Base-by-base conservation (phyloP, 2,113 vertebrate species). In the Arothron firmamentum region DNA sequence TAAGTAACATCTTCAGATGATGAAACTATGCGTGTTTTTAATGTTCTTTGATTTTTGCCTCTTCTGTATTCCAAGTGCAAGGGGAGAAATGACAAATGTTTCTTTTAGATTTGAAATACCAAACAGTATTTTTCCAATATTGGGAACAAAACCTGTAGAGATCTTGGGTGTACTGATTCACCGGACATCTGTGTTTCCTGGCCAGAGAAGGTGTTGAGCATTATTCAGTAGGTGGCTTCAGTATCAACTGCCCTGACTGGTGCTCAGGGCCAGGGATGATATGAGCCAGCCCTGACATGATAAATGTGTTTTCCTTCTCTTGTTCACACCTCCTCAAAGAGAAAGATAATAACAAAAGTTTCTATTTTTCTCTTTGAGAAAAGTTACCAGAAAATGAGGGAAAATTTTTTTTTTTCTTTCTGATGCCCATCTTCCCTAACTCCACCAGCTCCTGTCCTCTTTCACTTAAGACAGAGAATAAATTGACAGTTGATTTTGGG, bases 311-410 rank as follows among this genome's bases (percentile, higher is more conserved):
- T 81, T 86, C 81, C 77, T 82, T 72, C 66, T 73, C 67, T 59
- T 71, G 67, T 78, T 79, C 76, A 83, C 76, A 83, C 81, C 72
- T 78, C 79, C 65, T 85, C 54, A 76, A 83, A 85, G 52, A 77
- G 62, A 84, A 83, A 85, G 72, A 80, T 79, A 86, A 88, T 81
- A 85, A 75, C 66, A 85, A 93, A 90, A 86, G 85, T 91, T 90
- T 83, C 5, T 61, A 67, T 84, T n/a, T 69, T 38, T 62, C 73
- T 77, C 73, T 61, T 42, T 15, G 43, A 45, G 43, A 45, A 23
- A 23, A 23, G 21, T 23, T 23, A 23, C 2, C 21, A 31, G 28
- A 31, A 31, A 31, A 31, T 31, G 62, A 54, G 57, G 73, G 70
- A 72, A 76, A 54, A 76, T n/a, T n/a, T n/a, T 56, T 42, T 70